These are phyloP conservation scores for Colistium nudipinnis DNA, from an alignment of 2,113 vertebrate genomes.

Conservation along the genomic window DNA sequence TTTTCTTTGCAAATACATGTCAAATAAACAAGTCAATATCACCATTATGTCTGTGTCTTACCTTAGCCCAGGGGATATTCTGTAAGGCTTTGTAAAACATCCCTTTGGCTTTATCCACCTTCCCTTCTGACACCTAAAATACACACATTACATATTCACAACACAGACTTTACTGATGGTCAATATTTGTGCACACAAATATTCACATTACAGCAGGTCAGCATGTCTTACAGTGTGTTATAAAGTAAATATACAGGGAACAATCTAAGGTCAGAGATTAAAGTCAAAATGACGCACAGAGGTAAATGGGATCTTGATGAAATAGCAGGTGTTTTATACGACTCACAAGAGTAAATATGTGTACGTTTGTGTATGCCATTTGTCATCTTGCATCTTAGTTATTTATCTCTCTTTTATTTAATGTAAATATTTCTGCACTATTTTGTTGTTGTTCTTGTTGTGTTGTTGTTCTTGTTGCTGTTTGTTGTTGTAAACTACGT, in stretches of 20 bases:
- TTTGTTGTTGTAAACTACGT: too few relatives aligned
- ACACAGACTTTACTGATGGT: conserved; percentile 3
- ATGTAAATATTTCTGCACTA: too few relatives aligned
- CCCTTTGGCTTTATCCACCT: conserved; percentile 87
- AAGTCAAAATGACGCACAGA: neutral
- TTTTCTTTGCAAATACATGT: neutral
- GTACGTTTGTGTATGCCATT: too few relatives aligned
- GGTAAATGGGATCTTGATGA: neutral
- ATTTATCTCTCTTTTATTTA: too few relatives aligned
- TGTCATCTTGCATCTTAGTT: too few relatives aligned
- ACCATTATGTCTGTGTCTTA: conserved; percentile 69
- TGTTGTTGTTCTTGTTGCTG: too few relatives aligned
- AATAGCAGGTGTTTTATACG: neutral
- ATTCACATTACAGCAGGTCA: conserved; percentile 2
- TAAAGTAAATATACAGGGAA: neutral
- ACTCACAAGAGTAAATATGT: neutral
- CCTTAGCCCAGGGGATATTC: conserved; percentile 95
- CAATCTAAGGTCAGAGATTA: conserved; percentile 6
- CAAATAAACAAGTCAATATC: neutral
- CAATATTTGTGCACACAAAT: conserved; percentile 37
- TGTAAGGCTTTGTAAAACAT: conserved; percentile 96
- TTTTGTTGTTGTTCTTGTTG: too few relatives aligned
- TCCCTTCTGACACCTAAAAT: conserved; percentile 86
- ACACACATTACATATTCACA: conserved; percentile 13
- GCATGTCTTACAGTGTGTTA: neutral